A percentile compares a stretch with the other conserved stretches of the same genome.
Evolutionary conservation across 2,113 vertebrate species (phyloP).

Genomic region (Montifringilla adamsi): DNA sequence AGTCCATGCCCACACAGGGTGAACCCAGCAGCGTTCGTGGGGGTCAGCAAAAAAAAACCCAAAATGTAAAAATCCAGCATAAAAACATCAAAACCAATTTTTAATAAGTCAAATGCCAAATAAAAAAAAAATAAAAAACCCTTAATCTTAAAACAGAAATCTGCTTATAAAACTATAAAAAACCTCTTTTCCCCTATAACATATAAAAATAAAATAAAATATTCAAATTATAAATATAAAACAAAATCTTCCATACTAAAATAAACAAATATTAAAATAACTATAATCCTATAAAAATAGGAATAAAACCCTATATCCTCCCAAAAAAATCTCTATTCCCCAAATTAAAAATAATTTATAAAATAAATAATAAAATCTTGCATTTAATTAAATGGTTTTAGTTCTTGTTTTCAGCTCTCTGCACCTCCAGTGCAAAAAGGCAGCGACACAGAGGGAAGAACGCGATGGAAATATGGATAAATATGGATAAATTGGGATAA

Average conservation of each 20-base stretch:
- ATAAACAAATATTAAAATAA: neutral
- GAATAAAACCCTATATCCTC: neutral
- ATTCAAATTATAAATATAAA: neutral
- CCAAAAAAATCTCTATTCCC: neutral
- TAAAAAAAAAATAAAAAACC: no score
- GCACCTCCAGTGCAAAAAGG: neutral
- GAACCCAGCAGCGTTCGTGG: neutral
- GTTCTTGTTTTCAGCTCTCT: neutral
- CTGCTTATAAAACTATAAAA: neutral
- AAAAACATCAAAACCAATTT: no score
- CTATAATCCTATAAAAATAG: neutral
- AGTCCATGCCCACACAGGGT: neutral
- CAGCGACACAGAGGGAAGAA: neutral
- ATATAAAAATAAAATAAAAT: neutral
- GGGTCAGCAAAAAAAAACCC: neutral
- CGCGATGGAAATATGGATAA: neutral
- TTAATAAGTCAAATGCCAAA: no score
- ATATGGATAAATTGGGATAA: neutral
- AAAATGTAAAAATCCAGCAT: no score
- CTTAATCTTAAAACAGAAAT: no score
- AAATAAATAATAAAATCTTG: no score
- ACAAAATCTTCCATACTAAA: neutral
- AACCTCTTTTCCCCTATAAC: neutral
- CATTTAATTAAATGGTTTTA: slow-evolving; percentile 11
- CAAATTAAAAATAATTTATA: neutral